Evolutionary conservation across 1,140 invertebrate species (phyloP).

Genomic region (Sycophila sp.): DNA sequence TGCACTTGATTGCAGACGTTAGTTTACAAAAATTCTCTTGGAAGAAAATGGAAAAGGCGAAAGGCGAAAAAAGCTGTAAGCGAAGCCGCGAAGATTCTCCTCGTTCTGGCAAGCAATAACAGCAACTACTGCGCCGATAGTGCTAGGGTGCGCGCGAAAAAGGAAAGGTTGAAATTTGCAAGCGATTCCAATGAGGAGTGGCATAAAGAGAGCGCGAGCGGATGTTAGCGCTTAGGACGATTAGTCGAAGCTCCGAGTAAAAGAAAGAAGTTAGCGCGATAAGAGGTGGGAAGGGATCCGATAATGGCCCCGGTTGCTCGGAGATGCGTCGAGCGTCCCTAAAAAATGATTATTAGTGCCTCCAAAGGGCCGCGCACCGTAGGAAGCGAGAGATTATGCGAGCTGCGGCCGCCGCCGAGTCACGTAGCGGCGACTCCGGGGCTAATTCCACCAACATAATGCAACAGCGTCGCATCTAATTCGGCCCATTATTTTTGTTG

Average conservation of each 20-base stretch:
- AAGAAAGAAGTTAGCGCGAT: conserved; percentile 14
- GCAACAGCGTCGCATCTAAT: not conserved
- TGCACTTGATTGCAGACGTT: too few relatives aligned
- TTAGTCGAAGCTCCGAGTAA: too few relatives aligned
- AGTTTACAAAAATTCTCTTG: too few relatives aligned
- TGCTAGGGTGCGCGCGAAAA: too few relatives aligned
- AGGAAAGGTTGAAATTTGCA: too few relatives aligned
- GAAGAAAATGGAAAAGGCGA: too few relatives aligned
- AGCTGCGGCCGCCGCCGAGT: not conserved
- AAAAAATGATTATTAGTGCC: conserved; percentile 35
- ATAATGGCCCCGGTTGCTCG: conserved; percentile 40
- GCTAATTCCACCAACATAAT: conserved; percentile 11
- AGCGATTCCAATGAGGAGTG: not conserved
- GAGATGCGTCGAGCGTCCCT: conserved; percentile 21
- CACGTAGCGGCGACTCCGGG: not conserved
- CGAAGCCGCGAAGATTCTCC: too few relatives aligned
- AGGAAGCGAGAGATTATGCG: conserved; percentile 31
- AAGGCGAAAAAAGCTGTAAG: too few relatives aligned
- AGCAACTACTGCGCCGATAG: too few relatives aligned
- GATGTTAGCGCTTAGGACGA: too few relatives aligned
- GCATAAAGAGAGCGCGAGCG: conserved; percentile 10
- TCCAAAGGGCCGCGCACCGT: not conserved
- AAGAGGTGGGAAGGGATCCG: conserved; percentile 3
- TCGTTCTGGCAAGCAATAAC: too few relatives aligned
- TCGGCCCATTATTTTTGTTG: not conserved